Conservation (phyloP, 2,888 invertebrate species). For the Pediacus dermestoides region DNA sequence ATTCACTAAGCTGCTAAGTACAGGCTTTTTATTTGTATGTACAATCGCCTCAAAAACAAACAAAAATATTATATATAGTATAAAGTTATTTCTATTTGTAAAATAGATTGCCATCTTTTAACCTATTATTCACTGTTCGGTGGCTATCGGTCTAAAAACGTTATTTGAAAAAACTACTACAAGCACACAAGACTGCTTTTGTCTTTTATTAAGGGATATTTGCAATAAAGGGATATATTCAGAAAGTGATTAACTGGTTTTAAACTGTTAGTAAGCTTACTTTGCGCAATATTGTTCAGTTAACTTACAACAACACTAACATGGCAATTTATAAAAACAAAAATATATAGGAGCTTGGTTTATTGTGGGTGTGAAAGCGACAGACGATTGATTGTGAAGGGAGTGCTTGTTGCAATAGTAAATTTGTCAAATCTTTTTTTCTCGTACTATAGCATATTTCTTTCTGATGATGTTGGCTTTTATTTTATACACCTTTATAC, state of each 20-base stretch:
- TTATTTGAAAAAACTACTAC: neutral
- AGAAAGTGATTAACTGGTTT: constrained; percentile 29
- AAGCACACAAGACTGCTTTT: constrained; percentile 27
- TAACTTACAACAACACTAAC: constrained; percentile 47
- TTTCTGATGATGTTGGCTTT: constrained; percentile 42
- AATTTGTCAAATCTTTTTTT: constrained; percentile 57
- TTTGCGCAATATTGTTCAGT: constrained; percentile 46
- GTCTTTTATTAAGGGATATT: constrained; percentile 30
- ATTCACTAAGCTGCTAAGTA: neutral
- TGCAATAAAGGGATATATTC: constrained; percentile 34
- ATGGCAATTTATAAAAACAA: constrained; percentile 48
- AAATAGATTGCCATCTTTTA: neutral
- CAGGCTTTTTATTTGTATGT: neutral
- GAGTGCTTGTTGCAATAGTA: constrained; percentile 50
- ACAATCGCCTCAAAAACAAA: constrained; percentile 1
- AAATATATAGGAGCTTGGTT: constrained; percentile 51
- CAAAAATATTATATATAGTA: neutral
- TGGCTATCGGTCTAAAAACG: too few relatives aligned
- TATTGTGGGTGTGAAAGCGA: constrained; percentile 45
- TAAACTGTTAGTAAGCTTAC: constrained; percentile 32
- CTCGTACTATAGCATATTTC: constrained; percentile 54
- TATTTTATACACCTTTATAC: too few relatives aligned
- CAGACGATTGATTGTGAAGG: constrained; percentile 26
- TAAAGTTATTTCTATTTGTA: neutral
- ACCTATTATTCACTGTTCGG: too few relatives aligned